Conservation (phyloP, 2,888 invertebrate genomes). For the Phanerotoma sp. region DNA sequence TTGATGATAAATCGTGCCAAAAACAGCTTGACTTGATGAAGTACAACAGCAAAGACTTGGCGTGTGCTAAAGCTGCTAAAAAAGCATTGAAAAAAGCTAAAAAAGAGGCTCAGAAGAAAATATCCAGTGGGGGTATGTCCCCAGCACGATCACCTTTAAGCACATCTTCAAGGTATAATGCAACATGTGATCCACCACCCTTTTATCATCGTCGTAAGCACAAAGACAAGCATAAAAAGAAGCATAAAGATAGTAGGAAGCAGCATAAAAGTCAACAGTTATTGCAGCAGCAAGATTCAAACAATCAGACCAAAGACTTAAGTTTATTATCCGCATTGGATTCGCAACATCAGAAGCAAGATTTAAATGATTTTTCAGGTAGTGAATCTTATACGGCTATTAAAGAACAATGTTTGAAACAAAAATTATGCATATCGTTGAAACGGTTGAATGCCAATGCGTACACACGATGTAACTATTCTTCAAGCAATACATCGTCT, state of each 20-base stretch:
- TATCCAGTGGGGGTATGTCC: slow-evolving; percentile 61
- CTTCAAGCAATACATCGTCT: slow-evolving; percentile 56
- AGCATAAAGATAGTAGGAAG: slow-evolving; percentile 67
- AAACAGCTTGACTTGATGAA: slow-evolving; percentile 50
- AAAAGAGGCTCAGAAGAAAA: slow-evolving; percentile 72
- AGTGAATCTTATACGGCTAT: slow-evolving; percentile 62
- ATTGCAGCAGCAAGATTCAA: slow-evolving; percentile 25
- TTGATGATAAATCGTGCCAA: slow-evolving; percentile 42
- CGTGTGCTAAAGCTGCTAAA: slow-evolving; percentile 68
- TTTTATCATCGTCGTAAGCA: slow-evolving; percentile 61
- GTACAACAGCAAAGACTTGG: slow-evolving; percentile 49
- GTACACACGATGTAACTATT: slow-evolving; percentile 61
- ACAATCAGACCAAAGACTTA: slow-evolving; percentile 9
- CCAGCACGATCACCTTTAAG: slow-evolving; percentile 58
- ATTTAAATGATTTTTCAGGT: slow-evolving; percentile 57
- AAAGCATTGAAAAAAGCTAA: slow-evolving; percentile 79
- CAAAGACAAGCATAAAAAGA: slow-evolving; percentile 78
- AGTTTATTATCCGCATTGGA: slow-evolving; percentile 4
- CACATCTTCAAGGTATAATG: slow-evolving; percentile 52
- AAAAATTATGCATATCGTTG: slow-evolving; percentile 75
- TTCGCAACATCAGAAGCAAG: slow-evolving; percentile 44
- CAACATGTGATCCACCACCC: slow-evolving; percentile 47
- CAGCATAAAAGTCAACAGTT: slow-evolving; percentile 45
- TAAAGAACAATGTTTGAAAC: slow-evolving; percentile 71
- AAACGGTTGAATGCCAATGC: slow-evolving; percentile 72